Percentiles rank a stretch among this genome's conserved stretches.
phyloP scores from a whole-genome alignment of 2,888 invertebrate species.

The Electrophaes corylata region DNA sequence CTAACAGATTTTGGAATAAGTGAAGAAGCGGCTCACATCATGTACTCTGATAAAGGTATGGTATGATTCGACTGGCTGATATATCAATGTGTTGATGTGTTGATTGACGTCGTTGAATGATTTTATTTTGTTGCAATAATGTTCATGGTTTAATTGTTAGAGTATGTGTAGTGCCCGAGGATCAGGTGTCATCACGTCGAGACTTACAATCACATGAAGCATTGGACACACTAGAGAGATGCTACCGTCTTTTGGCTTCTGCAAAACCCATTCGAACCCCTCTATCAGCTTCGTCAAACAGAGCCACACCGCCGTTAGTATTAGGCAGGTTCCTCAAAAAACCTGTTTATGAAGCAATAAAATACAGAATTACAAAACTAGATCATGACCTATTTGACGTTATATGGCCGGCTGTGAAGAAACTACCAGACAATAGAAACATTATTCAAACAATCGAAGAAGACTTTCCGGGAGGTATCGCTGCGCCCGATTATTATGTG shows the following conservation, averaged over 20 bases:
- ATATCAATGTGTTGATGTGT: not conserved
- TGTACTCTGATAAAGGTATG: slow-evolving; percentile 92
- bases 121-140: slow-evolving; percentile 5
- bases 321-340: slow-evolving; percentile 90
- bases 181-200: slow-evolving; percentile 89
- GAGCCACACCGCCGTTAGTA: slow-evolving; percentile 80
- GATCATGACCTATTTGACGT: slow-evolving; percentile 95
- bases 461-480: slow-evolving; percentile 89
- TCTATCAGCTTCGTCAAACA: slow-evolving; percentile 84
- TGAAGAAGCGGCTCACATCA: slow-evolving; percentile 86
- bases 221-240: slow-evolving; percentile 89
- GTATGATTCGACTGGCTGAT: slow-evolving; percentile 30
- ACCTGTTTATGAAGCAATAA: slow-evolving; percentile 89
- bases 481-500: slow-evolving; percentile 94
- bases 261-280: slow-evolving; percentile 83
- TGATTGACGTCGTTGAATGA: not conserved
- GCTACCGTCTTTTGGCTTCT: slow-evolving; percentile 88
- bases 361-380: slow-evolving; percentile 90
- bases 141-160: slow-evolving; percentile 33
- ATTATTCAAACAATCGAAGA: slow-evolving; percentile 85
- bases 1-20: slow-evolving; percentile 88
- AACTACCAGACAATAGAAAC: slow-evolving; percentile 85
- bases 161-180: slow-evolving; percentile 87
- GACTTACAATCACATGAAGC: slow-evolving; percentile 88
- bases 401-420: slow-evolving; percentile 94